These are phyloP conservation scores for Agrotis clavis DNA, from an alignment of 2,888 invertebrate genomes.

Conservation along the genomic window DNA sequence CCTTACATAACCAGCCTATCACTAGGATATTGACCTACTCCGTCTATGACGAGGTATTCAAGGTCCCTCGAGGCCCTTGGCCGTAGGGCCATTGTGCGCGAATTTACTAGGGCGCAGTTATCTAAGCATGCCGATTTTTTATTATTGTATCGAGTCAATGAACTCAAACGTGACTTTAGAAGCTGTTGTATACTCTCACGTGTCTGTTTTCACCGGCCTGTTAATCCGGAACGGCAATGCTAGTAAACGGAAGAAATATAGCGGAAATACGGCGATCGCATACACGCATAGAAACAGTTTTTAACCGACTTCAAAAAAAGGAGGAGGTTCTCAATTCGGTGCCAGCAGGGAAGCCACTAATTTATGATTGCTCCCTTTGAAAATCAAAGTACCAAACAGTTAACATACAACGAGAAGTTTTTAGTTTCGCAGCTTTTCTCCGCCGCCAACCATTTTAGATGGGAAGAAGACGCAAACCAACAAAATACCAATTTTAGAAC, in stretches of 20 bases:
- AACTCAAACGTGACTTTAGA: background rate
- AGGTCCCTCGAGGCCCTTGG: constrained; percentile 35
- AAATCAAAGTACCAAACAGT: too few relatives aligned
- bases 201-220: background rate
- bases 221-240: background rate
- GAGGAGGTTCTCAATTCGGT: too few relatives aligned
- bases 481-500: too few relatives aligned
- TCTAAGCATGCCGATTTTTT: background rate
- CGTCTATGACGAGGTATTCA: constrained; percentile 22
- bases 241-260: background rate
- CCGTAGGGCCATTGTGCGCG: background rate
- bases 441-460: too few relatives aligned
- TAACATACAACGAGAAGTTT: too few relatives aligned
- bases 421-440: too few relatives aligned
- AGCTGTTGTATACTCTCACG: background rate
- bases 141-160: constrained; percentile 2
- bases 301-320: too few relatives aligned
- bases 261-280: background rate
- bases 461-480: too few relatives aligned
- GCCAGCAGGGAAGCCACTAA: too few relatives aligned
- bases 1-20: constrained; percentile 39
- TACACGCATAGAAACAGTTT: background rate
- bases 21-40: constrained; percentile 52
- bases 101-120: constrained; percentile 7
- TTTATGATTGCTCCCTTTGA: too few relatives aligned